These are phyloP conservation scores for Pyrocoelia pectoralis DNA, from an alignment of 2,888 invertebrate species.

Conservation along the genomic window DNA sequence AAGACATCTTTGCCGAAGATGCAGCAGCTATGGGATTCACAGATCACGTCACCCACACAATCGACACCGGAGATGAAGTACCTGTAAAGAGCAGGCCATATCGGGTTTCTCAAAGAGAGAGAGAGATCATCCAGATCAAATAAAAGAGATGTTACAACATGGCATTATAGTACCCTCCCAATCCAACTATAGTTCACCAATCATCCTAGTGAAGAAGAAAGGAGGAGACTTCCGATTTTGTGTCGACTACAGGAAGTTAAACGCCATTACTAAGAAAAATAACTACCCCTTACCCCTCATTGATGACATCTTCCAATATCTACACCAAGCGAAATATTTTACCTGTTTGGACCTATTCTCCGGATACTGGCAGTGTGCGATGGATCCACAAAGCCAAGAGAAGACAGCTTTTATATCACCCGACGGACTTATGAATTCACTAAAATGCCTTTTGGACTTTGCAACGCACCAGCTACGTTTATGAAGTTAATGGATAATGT, in stretches of 20 bases:
- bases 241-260: constrained; percentile 35
- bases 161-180: not conserved
- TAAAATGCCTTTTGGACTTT: constrained; percentile 42
- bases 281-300: constrained; percentile 40
- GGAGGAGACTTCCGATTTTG: constrained; percentile 27
- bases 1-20: not conserved
- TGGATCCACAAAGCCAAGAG: constrained; percentile 31
- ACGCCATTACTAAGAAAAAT: constrained; percentile 34
- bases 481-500: constrained; percentile 38
- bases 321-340: constrained; percentile 37
- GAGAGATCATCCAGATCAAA: not conserved
- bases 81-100: not conserved
- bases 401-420: constrained; percentile 41
- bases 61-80: not conserved
- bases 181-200: not conserved
- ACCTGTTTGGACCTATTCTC: constrained; percentile 39
- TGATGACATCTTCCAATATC: constrained; percentile 39
- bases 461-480: constrained; percentile 42
- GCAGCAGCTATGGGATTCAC: not conserved
- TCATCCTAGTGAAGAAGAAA: not conserved
- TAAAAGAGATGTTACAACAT: not conserved
- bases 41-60: not conserved
- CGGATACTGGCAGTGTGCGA: constrained; percentile 40
- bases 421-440: constrained; percentile 42
- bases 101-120: not conserved